These are phyloP conservation scores for Dysmachus trigonus DNA, from an alignment of 2,888 invertebrate genomes.

Conservation along the genomic window DNA sequence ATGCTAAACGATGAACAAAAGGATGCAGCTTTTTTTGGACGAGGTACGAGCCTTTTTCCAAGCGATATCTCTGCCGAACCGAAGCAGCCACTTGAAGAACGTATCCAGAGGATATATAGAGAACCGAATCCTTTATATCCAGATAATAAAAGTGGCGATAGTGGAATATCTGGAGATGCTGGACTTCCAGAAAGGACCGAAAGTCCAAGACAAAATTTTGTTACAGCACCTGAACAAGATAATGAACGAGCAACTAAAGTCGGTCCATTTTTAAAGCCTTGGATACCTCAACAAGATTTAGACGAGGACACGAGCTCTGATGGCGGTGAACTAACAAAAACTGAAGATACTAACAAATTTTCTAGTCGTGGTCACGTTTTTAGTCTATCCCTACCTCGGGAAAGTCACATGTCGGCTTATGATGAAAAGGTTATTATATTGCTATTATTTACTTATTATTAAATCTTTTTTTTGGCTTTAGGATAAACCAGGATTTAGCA, in stretches of 20 bases:
- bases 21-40: constrained; percentile 16
- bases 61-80: not conserved
- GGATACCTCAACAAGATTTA: constrained; percentile 91
- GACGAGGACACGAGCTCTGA: constrained; percentile 65
- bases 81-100: constrained; percentile 63
- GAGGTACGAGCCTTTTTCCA: not conserved
- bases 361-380: constrained; percentile 71
- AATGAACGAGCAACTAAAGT: not conserved
- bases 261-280: constrained; percentile 64
- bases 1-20: constrained; percentile 65
- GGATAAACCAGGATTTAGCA: constrained; percentile 69
- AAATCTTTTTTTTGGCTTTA: constrained; percentile 36
- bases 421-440: constrained; percentile 56
- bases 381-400: constrained; percentile 79
- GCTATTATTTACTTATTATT: too few species aligned
- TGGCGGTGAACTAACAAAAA: constrained; percentile 49
- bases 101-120: constrained; percentile 67
- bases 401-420: constrained; percentile 65
- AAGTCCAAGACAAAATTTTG: constrained; percentile 40
- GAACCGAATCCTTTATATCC: constrained; percentile 65
- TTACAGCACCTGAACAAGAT: not conserved
- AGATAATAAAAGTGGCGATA: constrained; percentile 82
- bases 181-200: constrained; percentile 64
- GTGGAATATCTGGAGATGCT: constrained; percentile 82
- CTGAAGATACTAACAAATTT: constrained; percentile 23